These are phyloP conservation scores for Branchipolynoe longqiensis DNA, from an alignment of 2,888 invertebrate genomes.

Conservation along the genomic window DNA sequence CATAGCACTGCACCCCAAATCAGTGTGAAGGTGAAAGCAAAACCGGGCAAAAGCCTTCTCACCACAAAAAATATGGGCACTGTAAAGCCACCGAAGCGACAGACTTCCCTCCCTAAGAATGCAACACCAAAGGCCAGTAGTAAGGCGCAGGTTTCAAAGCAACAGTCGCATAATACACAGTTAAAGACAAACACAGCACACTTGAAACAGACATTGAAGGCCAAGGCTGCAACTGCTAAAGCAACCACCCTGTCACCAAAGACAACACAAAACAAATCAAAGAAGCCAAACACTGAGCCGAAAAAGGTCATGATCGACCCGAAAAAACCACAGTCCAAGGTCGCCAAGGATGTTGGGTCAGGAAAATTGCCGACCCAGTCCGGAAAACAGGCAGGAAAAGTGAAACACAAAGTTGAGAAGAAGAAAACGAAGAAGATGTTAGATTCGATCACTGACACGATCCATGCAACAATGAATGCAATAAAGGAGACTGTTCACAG, in stretches of 20 bases:
- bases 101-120: background rate
- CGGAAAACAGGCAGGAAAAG: background rate
- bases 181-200: no score
- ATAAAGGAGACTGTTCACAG: slow-evolving; percentile 35
- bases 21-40: background rate
- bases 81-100: background rate
- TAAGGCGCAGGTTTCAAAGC: no score
- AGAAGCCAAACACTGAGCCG: background rate
- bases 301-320: background rate
- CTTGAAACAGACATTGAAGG: no score
- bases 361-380: background rate
- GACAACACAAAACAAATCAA: background rate
- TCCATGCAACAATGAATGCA: slow-evolving; percentile 25
- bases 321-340: background rate
- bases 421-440: slow-evolving; percentile 36
- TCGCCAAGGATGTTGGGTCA: background rate
- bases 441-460: slow-evolving; percentile 20
- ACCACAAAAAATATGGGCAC: background rate
- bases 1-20: background rate
- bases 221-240: no score
- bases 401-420: background rate
- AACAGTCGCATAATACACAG: no score
- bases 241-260: background rate
- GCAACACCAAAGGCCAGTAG: background rate
- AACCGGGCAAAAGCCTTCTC: background rate